phyloP scores from a whole-genome alignment of 2,113 vertebrate genomes.

The Corythoichthys haematopterus region DNA sequence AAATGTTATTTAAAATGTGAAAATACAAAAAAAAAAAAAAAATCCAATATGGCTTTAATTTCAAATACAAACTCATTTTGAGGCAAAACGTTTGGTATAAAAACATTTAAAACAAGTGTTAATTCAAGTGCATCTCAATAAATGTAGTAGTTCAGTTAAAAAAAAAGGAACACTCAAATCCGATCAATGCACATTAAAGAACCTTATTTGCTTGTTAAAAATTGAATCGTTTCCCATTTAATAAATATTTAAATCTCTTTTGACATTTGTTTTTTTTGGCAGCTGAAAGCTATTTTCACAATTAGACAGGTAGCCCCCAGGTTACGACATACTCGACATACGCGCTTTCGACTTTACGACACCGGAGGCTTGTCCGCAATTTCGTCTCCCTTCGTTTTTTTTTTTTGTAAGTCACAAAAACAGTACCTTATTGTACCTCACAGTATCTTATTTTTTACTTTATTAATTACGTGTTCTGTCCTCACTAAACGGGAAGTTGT shows the following conservation, averaged over 20 bases:
- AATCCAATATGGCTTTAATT: slow-evolving; percentile 39
- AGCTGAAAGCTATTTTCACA: not conserved
- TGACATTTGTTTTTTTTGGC: not conserved
- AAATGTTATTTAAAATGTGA: slow-evolving; percentile 76
- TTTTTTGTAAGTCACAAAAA: too few relatives aligned
- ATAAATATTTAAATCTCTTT: not conserved
- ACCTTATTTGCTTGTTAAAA: not conserved
- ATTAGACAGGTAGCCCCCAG: not conserved
- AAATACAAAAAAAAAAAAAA: slow-evolving; percentile 29
- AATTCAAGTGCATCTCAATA: not conserved
- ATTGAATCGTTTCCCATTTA: not conserved
- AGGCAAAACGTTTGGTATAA: not conserved
- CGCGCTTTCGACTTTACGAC: too few relatives aligned
- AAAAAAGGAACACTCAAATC: slow-evolving; percentile 65
- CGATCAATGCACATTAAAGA: slow-evolving; percentile 8
- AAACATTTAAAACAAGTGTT: not conserved
- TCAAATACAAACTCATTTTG: not conserved
- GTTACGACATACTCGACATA: too few relatives aligned
- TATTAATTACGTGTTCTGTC: too few relatives aligned
- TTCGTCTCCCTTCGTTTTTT: too few relatives aligned
- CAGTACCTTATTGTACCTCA: too few relatives aligned
- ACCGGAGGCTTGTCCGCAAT: too few relatives aligned
- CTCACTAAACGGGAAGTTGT: too few relatives aligned
- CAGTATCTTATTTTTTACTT: too few relatives aligned
- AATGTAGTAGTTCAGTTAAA: slow-evolving; percentile 49